Conservation (phyloP, 92 coral and sea anemone species). For the Bergia sp. region DNA sequence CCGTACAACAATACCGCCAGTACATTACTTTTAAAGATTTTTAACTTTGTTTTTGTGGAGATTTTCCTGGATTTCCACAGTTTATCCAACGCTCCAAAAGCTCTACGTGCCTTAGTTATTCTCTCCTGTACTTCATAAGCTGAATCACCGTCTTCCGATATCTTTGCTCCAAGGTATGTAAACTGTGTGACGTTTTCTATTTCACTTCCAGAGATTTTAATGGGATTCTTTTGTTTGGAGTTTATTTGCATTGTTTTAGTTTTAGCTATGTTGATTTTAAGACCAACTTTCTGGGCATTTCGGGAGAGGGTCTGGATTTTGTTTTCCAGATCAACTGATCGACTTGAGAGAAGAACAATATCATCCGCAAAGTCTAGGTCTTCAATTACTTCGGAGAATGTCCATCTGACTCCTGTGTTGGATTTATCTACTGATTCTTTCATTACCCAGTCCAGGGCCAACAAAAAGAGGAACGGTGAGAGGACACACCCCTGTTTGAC, state of each 20-base stretch:
- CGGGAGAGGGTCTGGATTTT: not conserved
- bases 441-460: conserved; percentile 27
- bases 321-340: not conserved
- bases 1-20: conserved; percentile 3
- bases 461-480: conserved; percentile 24
- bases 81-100: not conserved
- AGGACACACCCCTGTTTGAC: conserved; percentile 34
- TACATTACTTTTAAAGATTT: not conserved
- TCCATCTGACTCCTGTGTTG: conserved; percentile 29
- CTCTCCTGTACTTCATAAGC: conserved; percentile 18
- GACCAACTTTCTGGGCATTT: conserved; percentile 20
- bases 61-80: conserved; percentile 6
- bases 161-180: not conserved
- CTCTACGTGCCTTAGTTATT: conserved; percentile 13
- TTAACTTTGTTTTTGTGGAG: conserved; percentile 16
- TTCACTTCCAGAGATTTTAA: not conserved
- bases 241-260: conserved; percentile 15
- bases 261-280: conserved; percentile 18
- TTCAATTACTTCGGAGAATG: conserved; percentile 28
- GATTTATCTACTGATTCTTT: conserved; percentile 10
- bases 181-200: conserved; percentile 25
- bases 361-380: conserved; percentile 42
- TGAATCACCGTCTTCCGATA: conserved; percentile 24
- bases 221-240: conserved; percentile 14
- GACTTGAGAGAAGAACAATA: conserved; percentile 27